Percentiles rank a stretch among this genome's conserved stretches.
Conservation (phyloP, 2,797 vertebrate genomes). For the Coilia nasus region DNA sequence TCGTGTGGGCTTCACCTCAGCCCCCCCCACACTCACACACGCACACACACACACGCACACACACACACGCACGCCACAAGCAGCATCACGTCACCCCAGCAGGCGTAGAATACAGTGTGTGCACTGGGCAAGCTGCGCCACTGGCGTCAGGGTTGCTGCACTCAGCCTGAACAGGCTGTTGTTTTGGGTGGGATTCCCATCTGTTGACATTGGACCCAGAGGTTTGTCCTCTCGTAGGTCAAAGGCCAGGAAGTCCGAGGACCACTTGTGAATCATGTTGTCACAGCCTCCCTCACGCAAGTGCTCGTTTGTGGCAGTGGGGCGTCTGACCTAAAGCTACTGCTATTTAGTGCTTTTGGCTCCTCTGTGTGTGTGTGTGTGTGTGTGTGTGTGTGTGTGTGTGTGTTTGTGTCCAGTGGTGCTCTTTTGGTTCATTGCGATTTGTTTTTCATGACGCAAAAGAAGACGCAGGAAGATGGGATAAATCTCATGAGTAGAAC, state of each 20-base stretch:
- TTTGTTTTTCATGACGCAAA: slow-evolving; percentile 31
- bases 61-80: slow-evolving; percentile 4
- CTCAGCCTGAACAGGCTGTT: background rate
- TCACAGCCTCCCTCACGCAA: background rate
- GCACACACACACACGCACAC: background rate
- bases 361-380: background rate
- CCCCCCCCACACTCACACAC: background rate
- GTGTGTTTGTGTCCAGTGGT: background rate
- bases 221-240: background rate
- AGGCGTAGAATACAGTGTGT: background rate
- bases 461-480: slow-evolving; percentile 18
- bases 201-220: background rate
- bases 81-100: background rate
- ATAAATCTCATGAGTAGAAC: slow-evolving; percentile 23
- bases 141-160: slow-evolving; percentile 23
- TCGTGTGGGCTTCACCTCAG: background rate
- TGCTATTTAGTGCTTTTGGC: slow-evolving; percentile 41
- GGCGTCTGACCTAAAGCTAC: background rate
- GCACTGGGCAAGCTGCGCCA: background rate
- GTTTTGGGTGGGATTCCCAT: slow-evolving; percentile 15
- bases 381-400: no score
- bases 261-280: background rate
- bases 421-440: background rate
- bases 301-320: background rate
- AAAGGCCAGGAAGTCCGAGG: slow-evolving; percentile 5